phyloP scores from a whole-genome alignment of 1,140 invertebrate species.

The Epicauta chinensis region DNA sequence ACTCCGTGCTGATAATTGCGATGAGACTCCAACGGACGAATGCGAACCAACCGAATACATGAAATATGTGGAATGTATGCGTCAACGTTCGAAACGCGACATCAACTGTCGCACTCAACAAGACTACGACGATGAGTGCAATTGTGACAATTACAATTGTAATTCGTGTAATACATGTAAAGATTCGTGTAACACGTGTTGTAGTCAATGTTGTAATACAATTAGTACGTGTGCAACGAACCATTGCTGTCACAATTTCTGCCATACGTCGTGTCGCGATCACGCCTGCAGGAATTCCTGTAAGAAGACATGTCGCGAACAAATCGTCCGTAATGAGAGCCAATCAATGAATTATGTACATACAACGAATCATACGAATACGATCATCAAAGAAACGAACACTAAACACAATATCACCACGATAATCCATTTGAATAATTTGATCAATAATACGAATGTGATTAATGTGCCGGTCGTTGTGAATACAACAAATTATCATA shows the following conservation, averaged over 20 bases:
- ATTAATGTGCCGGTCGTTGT: constrained; percentile 37
- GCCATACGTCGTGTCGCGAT: background rate
- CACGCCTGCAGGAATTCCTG: constrained; percentile 4
- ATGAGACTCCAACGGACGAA: constrained; percentile 2
- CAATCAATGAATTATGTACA: too few relatives aligned
- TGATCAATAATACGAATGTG: constrained; percentile 37
- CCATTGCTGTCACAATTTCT: constrained; percentile 11
- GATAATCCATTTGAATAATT: constrained; percentile 37
- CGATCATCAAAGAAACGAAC: constrained; percentile 6
- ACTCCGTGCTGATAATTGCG: constrained; percentile 1
- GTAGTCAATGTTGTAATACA: background rate
- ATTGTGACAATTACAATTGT: constrained; percentile 5
- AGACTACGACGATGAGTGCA: background rate
- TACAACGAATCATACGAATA: background rate
- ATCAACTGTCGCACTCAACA: background rate
- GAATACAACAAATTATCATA: constrained; percentile 36
- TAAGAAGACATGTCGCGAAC: constrained; percentile 1
- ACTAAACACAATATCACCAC: constrained; percentile 35
- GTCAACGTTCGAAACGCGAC: constrained; percentile 6
- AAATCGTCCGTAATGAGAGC: background rate
- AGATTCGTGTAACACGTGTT: constrained; percentile 1
- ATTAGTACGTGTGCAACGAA: background rate
- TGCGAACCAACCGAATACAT: constrained; percentile 8
- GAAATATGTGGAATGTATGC: constrained; percentile 6
- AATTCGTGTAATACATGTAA: background rate